Percentiles rank a stretch among this genome's conserved stretches.
Evolutionary conservation across 1,140 invertebrate genomes (phyloP).

Genomic region (Halyomorpha halys): DNA sequence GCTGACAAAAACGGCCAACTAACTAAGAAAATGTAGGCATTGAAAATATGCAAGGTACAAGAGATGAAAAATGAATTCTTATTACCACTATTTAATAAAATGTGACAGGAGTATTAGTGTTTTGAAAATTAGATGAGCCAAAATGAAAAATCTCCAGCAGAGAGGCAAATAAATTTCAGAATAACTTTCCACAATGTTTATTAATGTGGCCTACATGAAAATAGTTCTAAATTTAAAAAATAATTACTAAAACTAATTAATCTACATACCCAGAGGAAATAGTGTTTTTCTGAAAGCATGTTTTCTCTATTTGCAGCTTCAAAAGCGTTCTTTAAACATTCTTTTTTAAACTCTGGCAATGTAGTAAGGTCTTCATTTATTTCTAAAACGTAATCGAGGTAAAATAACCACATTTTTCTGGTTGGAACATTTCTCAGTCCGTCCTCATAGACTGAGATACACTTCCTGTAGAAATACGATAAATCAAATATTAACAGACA

Average conservation of each 20-base stretch:
- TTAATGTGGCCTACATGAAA: no score
- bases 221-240: background rate
- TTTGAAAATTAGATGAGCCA: no score
- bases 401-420: conserved; percentile 44
- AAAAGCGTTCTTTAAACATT: conserved; percentile 40
- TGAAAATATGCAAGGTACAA: no score
- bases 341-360: conserved; percentile 40
- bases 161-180: no score
- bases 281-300: conserved; percentile 42
- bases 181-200: no score
- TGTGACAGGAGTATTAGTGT: no score
- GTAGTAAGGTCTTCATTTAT: conserved; percentile 36
- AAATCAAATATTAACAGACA: background rate
- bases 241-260: background rate
- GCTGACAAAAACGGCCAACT: no score
- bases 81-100: no score
- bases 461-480: conserved; percentile 15
- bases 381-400: conserved; percentile 42
- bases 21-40: no score
- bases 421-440: conserved; percentile 31
- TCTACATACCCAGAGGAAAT: conserved; percentile 37
- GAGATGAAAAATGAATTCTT: no score
- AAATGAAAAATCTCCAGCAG: no score
- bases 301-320: conserved; percentile 37
- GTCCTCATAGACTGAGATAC: conserved; percentile 38